These are phyloP conservation scores for Erebia palarica DNA, from an alignment of 2,888 invertebrate species.

Conservation along the genomic window DNA sequence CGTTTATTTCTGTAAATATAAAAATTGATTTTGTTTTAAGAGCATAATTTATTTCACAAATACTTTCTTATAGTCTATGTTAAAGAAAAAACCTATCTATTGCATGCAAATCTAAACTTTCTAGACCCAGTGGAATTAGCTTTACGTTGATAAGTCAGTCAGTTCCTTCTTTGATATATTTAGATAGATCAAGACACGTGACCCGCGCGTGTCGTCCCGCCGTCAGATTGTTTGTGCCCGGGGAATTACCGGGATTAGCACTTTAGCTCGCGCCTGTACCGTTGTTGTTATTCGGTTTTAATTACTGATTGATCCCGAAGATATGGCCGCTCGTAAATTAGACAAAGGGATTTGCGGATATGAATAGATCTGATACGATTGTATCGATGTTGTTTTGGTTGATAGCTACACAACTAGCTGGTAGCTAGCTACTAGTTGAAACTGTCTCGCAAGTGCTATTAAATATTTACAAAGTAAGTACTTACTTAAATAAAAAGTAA, in stretches of 20 bases:
- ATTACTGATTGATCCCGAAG: conserved; percentile 76
- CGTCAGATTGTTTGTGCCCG: conserved; percentile 59
- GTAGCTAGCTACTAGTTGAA: neutral
- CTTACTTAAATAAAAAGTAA: neutral
- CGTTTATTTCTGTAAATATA: too few species aligned
- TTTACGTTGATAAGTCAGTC: too few species aligned
- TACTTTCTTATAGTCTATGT: too few species aligned
- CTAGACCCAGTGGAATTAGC: too few species aligned
- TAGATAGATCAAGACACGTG: conserved; percentile 68
- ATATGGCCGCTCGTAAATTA: conserved; percentile 65
- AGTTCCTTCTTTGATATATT: conserved; percentile 51
- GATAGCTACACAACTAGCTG: neutral
- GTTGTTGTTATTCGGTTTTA: conserved; percentile 59
- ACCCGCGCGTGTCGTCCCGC: conserved; percentile 56
- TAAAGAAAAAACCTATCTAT: too few species aligned
- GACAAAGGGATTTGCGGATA: conserved; percentile 58
- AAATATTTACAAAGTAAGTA: neutral
- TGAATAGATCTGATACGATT: conserved; percentile 30
- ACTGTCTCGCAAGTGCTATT: neutral
- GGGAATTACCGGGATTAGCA: conserved; percentile 74
- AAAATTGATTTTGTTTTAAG: too few species aligned
- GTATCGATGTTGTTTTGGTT: conserved; percentile 26
- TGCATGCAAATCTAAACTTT: too few species aligned
- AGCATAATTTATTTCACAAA: too few species aligned
- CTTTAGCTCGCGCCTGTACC: conserved; percentile 63